phyloP scores from a whole-genome alignment of 2,888 invertebrate genomes.

The Acronicta psi region DNA sequence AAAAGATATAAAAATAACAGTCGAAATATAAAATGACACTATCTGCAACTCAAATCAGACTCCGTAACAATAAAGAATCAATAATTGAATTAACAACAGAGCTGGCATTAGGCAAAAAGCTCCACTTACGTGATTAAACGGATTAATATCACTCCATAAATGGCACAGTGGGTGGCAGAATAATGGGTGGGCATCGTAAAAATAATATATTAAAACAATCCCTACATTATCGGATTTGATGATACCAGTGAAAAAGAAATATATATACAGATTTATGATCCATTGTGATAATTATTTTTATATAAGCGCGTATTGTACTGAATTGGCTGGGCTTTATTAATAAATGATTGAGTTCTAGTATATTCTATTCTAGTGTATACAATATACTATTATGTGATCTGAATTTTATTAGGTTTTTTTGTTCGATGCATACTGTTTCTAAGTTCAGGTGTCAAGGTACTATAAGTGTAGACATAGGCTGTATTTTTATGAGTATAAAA shows the following conservation, averaged over 20 bases:
- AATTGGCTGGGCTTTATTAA: constrained; percentile 9
- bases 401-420: constrained; percentile 1
- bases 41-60: neutral
- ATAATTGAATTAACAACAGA: constrained; percentile 20
- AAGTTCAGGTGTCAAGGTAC: no score
- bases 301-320: constrained; percentile 6
- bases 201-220: constrained; percentile 25
- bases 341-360: constrained; percentile 17
- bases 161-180: constrained; percentile 28
- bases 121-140: constrained; percentile 63
- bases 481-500: no score
- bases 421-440: no score
- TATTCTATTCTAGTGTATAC: constrained; percentile 3
- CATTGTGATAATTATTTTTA: constrained; percentile 26
- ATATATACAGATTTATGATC: constrained; percentile 32
- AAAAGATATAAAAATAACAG: no score
- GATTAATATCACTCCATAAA: constrained; percentile 53
- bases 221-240: constrained; percentile 34
- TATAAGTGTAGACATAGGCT: no score
- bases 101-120: constrained; percentile 35
- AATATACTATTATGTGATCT: constrained; percentile 20
- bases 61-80: constrained; percentile 4
- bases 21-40: neutral
- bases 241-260: constrained; percentile 19
- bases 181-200: constrained; percentile 18